Percentiles rank a stretch among this genome's conserved stretches.
phyloP scores from a whole-genome alignment of 2,888 invertebrate species.

The Dexiosoma caninum region DNA sequence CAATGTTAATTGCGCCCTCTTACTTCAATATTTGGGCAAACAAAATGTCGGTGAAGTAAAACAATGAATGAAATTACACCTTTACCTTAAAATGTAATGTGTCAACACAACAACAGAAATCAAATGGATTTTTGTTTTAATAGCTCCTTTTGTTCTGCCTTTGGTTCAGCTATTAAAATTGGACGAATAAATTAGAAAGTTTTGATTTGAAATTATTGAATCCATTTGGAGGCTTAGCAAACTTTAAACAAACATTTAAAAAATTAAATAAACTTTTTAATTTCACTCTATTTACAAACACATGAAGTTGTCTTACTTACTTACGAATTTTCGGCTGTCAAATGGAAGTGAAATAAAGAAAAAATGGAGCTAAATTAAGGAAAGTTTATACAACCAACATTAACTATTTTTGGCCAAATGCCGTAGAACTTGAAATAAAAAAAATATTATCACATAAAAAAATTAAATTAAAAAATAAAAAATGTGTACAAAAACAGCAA shows the following conservation, averaged over 20 bases:
- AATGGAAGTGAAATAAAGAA: not conserved
- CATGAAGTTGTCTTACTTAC: constrained; percentile 28
- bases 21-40: no score
- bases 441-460: not conserved
- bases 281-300: constrained; percentile 39
- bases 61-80: no score
- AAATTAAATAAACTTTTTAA: constrained; percentile 39
- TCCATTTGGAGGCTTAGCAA: constrained; percentile 34
- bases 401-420: constrained; percentile 57
- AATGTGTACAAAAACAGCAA: constrained; percentile 17
- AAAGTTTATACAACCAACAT: constrained; percentile 54
- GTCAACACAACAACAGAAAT: no score
- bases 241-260: not conserved
- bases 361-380: not conserved
- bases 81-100: no score
- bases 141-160: no score
- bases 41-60: no score
- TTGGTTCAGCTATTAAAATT: no score
- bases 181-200: no score
- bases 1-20: no score
- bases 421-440: constrained; percentile 24
- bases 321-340: constrained; percentile 23
- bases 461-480: not conserved
- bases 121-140: no score
- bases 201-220: constrained; percentile 44